Base-by-base conservation (phyloP, 2,888 invertebrate genomes). In the Metellina segmentata region DNA sequence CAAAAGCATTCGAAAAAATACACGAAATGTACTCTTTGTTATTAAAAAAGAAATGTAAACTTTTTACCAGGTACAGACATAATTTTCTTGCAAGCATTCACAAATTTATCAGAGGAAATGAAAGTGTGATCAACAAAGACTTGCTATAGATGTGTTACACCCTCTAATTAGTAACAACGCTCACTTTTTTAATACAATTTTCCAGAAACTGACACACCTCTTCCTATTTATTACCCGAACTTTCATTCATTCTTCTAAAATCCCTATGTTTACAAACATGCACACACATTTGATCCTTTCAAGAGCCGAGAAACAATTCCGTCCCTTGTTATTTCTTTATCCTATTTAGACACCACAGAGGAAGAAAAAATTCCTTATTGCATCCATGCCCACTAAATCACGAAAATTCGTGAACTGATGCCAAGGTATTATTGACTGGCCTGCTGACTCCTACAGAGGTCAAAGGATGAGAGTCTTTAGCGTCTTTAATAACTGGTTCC, bases 401-500 rank as follows among this genome's bases (percentile, higher is more conserved):
- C 77, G 85, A 86, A 61, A 78, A 19, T 77, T 78, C 85, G 85
- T 86, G 85, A 71, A 82, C 20, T 70, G 70, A 70, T 74, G 20
- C 2, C 53, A 34, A 48, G 75, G 16, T 48, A 7, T 52, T 19
- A 48, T 75, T 75, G 16, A 9, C 48, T 71, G 7, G 51, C 19
- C 49, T 48, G 34, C 34, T 11, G 7, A 83, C 82, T 61, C 61
- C 53, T 19, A 61, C 75, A 13, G 19, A 61, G 75, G 77, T 78
- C 77, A 86, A 86, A 74, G 34, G 83, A 74, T 83, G 74, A 83
- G 34, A 16, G 77, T 69, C 77, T 85, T 85, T 78, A 78, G 78
- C 49, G 49, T 78, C 51, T 9, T 16, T 70, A 78, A 86, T 70
- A 51, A 13, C 51, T 20, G 19, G 78, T 78, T 78, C 20, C 69